phyloP scores from a whole-genome alignment of 2,797 vertebrate species.

The Anableps anableps region DNA sequence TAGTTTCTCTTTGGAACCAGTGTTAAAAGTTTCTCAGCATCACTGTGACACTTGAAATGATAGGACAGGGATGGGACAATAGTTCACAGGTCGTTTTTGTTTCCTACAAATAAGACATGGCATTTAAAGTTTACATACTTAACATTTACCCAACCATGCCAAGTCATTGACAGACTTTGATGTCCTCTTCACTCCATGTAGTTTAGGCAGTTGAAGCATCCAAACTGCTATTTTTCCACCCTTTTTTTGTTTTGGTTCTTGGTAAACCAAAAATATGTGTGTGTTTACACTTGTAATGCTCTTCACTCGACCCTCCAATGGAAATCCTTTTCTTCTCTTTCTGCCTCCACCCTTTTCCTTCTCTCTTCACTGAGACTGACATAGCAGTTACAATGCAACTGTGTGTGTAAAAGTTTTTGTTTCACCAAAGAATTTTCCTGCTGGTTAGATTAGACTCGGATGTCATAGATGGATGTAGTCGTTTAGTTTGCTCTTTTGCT shows the following conservation, averaged over 20 bases:
- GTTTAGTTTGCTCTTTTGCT: neutral
- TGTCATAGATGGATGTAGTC: neutral
- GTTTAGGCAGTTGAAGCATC: neutral
- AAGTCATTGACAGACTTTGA: neutral
- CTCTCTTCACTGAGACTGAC: neutral
- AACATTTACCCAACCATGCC: neutral
- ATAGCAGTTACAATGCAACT: neutral
- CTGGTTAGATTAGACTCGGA: neutral
- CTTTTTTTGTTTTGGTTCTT: neutral
- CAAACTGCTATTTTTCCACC: too few relatives aligned
- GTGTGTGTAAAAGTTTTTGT: neutral
- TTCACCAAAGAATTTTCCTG: neutral
- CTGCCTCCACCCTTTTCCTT: neutral
- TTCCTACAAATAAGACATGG: neutral
- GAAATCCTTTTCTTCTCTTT: neutral
- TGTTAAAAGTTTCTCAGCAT: neutral
- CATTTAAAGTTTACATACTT: neutral
- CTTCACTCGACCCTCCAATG: neutral
- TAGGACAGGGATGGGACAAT: neutral
- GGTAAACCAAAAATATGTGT: slow-evolving; percentile 5
- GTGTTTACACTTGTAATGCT: neutral
- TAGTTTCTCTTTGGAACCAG: too few relatives aligned
- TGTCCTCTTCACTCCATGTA: neutral
- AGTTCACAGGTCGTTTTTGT: neutral
- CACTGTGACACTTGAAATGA: neutral